Evolutionary conservation across 2,797 vertebrate genomes (phyloP), one percentile per base, ranked within the genome.

Genomic region (Pelobates cultripes): DNA sequence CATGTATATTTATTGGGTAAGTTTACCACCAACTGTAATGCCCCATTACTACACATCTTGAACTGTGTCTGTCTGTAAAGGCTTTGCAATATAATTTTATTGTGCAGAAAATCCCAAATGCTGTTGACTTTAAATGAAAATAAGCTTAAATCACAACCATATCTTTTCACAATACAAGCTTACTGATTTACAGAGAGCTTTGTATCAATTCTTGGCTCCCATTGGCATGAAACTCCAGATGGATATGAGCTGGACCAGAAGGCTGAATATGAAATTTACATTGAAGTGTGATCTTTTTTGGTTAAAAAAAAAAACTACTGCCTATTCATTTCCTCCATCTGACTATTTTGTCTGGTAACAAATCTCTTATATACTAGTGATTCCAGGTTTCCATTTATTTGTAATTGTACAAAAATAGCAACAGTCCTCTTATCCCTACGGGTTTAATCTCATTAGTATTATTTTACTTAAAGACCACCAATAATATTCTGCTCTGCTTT

Each of bases 241-340:
- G 82, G 82, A 83, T 70, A 83, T 70, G 72, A 83, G 42, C 47
- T 79, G 77, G 82, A 73, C 82, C 82, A 83, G 82, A 83, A 79
- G 82, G 82, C 57, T 79, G 51, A 73, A 79, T 83, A 44, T 83
- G 82, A 79, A 70, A 70, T 83, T 79, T 83, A 73, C 66, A 61
- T 64, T 74, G 66, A 83, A 79, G 82, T 83, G 82, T 83, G 77
- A 83, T 79, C 72, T 79, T 83, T 78, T 83, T 83, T 83, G 73
- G 82, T 66, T 77, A 47, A 28, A 28, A 28, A 28, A 78, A 75
- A 79, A 53, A 78, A 74, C 69, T 53, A 47, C 60, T 80, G 78
- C 57, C 82, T 83, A 79, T 83, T 83, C 77, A 79, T 75, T 79
- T 71, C 61, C 64, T 70, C 82, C 82, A 83, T 83, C 82, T 83